Percentiles rank a stretch among this genome's conserved stretches.
Evolutionary conservation across 2,797 vertebrate species (phyloP).

Genomic region (Gobionotothen gibberifrons): DNA sequence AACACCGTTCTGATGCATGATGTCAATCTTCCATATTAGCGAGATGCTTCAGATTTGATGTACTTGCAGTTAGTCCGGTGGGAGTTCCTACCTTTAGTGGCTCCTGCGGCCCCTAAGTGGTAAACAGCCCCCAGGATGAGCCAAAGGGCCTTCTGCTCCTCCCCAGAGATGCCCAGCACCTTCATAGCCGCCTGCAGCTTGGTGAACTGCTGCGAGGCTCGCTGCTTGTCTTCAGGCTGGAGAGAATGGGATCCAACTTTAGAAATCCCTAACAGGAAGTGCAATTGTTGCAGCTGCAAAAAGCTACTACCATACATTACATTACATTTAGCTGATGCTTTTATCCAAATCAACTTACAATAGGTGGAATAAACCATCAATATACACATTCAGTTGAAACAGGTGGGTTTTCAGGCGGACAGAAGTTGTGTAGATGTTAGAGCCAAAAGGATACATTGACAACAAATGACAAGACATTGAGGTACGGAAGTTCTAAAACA

Average conservation of each 20-base stretch:
- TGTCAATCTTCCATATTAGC: not conserved
- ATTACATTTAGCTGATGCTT: too few relatives aligned
- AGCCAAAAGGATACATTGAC: not conserved
- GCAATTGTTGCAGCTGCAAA: not conserved
- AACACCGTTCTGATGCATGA: not conserved
- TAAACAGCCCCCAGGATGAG: conserved; percentile 94
- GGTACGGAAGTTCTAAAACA: not conserved
- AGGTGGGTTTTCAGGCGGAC: too few relatives aligned
- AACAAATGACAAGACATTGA: not conserved
- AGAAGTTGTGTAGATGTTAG: not conserved
- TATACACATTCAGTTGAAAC: too few relatives aligned
- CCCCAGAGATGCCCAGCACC: conserved; percentile 90
- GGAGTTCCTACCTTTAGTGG: conserved; percentile 91
- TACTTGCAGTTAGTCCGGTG: not conserved
- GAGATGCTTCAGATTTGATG: not conserved
- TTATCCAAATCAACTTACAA: too few relatives aligned
- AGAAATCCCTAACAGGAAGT: not conserved
- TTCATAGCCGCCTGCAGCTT: conserved; percentile 98
- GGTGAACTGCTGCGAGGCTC: conserved; percentile 92
- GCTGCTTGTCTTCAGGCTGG: conserved; percentile 96
- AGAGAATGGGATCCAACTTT: conserved; percentile 12
- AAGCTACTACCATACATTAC: not conserved
- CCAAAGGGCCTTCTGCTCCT: conserved; percentile 97
- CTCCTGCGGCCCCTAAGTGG: conserved; percentile 94
- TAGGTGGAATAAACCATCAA: too few relatives aligned